phyloP scores from a whole-genome alignment of 2,113 vertebrate genomes.

The Cyrtonyx montezumae region DNA sequence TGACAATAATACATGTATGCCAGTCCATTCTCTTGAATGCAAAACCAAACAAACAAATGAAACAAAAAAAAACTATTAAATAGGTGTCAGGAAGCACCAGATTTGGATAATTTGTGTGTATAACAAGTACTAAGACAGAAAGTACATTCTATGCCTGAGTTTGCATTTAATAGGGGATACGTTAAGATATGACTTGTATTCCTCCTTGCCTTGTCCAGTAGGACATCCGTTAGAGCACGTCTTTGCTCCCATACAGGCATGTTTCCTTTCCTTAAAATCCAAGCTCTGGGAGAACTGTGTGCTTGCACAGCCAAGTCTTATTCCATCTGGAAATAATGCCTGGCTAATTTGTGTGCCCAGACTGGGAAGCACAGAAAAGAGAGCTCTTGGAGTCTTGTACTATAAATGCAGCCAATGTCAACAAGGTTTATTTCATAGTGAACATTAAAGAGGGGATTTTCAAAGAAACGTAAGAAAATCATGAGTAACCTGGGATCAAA shows the following conservation, averaged over 20 bases:
- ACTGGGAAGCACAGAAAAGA: neutral
- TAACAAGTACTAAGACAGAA: neutral
- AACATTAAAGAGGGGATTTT: conserved; percentile 20
- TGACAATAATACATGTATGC: neutral
- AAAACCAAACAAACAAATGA: neutral
- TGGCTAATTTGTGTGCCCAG: neutral
- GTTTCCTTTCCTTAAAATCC: neutral
- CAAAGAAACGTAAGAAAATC: conserved; percentile 28
- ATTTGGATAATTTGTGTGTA: neutral
- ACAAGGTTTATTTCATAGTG: conserved; percentile 9
- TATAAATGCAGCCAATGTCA: neutral
- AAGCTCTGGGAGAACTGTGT: neutral
- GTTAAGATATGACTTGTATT: neutral
- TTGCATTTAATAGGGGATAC: neutral
- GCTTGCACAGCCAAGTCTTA: neutral
- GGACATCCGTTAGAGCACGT: neutral
- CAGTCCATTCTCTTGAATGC: neutral
- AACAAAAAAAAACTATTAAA: neutral
- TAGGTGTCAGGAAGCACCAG: neutral
- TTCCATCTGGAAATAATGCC: neutral
- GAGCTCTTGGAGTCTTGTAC: neutral
- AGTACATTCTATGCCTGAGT: neutral
- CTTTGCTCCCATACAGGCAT: neutral
- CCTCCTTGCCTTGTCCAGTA: neutral
- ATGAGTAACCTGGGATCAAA: neutral